Conservation (phyloP, 2,888 invertebrate genomes). For the Tigriopus californicus region DNA sequence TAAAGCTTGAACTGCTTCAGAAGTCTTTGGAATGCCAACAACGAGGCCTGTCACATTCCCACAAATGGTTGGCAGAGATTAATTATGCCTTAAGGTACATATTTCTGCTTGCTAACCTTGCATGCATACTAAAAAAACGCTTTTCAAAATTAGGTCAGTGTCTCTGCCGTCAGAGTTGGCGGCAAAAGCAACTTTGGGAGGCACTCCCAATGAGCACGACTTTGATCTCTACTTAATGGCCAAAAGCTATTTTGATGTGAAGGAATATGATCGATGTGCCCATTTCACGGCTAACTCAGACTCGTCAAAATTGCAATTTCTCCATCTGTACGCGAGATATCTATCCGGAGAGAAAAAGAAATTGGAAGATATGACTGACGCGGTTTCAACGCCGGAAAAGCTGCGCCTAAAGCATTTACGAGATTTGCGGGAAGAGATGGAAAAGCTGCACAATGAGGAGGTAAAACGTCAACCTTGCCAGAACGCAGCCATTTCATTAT, state of each 20-base stretch:
- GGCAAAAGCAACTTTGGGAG: too few species aligned
- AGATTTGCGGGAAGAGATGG: conserved; percentile 29
- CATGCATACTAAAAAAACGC: too few species aligned
- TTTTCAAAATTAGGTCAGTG: too few species aligned
- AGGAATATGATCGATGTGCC: conserved; percentile 36
- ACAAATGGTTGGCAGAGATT: conserved; percentile 15
- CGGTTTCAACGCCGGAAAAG: conserved; percentile 19
- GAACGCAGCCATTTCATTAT: conserved; percentile 5
- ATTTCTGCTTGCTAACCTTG: too few species aligned
- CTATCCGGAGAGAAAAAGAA: conserved; percentile 77
- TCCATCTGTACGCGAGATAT: conserved; percentile 67
- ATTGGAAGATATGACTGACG: conserved; percentile 56
- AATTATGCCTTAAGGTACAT: conserved; percentile 8
- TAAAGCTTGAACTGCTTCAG: conserved; percentile 4
- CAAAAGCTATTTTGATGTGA: conserved; percentile 69
- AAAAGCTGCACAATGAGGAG: conserved; percentile 24
- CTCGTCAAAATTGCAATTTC: conserved; percentile 52
- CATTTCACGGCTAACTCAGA: conserved; percentile 52
- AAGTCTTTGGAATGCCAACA: not conserved
- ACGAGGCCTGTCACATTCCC: conserved; percentile 3
- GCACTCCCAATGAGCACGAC: not conserved
- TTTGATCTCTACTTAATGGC: conserved; percentile 34
- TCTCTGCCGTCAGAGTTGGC: too few species aligned
- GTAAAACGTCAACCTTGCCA: not conserved
- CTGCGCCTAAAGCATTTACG: conserved; percentile 17